These are phyloP conservation scores for Heliconius himera DNA, from an alignment of 1,140 invertebrate species.

Conservation along the genomic window DNA sequence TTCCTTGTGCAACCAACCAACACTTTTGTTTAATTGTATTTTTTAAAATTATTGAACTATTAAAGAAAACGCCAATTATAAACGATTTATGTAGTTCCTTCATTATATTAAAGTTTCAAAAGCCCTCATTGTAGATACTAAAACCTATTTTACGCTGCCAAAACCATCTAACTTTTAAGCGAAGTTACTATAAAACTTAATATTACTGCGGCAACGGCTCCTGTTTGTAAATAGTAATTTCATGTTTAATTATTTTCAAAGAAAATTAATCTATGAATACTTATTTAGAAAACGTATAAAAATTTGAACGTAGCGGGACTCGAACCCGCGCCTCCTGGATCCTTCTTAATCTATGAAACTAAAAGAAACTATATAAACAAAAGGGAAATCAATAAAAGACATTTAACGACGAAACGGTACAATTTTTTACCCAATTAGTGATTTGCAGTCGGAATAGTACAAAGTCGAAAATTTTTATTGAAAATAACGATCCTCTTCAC, in stretches of 20 bases:
- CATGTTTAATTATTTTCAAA: background rate
- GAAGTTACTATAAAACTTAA: slow-evolving; percentile 11
- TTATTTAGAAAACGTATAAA: no score
- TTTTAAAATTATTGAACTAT: background rate
- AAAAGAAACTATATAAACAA: background rate
- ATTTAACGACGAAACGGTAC: slow-evolving; percentile 42
- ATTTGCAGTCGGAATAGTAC: slow-evolving; percentile 44
- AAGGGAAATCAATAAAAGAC: slow-evolving; percentile 38
- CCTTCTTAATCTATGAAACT: background rate
- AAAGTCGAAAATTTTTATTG: slow-evolving; percentile 46
- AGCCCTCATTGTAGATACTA: slow-evolving; percentile 14
- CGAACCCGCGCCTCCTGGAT: no score
- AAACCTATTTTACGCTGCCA: background rate
- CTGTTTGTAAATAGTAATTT: background rate
- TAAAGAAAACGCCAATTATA: background rate
- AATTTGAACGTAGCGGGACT: no score
- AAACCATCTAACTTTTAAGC: slow-evolving; percentile 19
- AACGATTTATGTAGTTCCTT: background rate
- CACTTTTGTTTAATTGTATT: no score
- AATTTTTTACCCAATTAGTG: slow-evolving; percentile 54
- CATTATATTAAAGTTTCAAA: background rate
- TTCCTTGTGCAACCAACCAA: no score
- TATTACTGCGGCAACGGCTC: background rate
- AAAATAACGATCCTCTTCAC: slow-evolving; percentile 46
- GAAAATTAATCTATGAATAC: background rate